A percentile compares a stretch with the other conserved stretches of the same genome.
phyloP scores from a whole-genome alignment of 2,888 invertebrate genomes.

The Drosophila maculinotata region DNA sequence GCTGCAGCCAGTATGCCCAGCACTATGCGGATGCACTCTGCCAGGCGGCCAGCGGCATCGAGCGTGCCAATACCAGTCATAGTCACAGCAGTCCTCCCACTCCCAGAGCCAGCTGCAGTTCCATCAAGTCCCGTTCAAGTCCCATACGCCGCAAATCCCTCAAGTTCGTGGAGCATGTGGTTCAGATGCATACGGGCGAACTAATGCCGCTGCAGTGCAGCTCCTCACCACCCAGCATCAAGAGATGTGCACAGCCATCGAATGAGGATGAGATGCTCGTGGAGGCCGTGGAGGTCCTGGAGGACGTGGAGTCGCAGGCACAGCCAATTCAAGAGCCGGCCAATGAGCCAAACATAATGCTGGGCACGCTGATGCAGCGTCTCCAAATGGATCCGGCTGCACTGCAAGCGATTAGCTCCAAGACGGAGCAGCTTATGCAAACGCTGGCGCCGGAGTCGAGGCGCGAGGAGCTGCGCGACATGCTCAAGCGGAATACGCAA shows the following conservation, averaged over 20 bases:
- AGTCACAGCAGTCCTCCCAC: background rate
- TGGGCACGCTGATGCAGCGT: slow-evolving; percentile 46
- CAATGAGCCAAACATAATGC: slow-evolving; percentile 1
- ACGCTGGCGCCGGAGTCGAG: slow-evolving; percentile 63
- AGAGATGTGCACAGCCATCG: background rate
- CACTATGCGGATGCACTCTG: slow-evolving; percentile 87
- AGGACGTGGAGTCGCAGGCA: background rate
- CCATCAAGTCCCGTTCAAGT: slow-evolving; percentile 1
- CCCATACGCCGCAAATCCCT: slow-evolving; percentile 61
- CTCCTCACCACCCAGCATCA: slow-evolving; percentile 19
- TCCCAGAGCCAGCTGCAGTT: slow-evolving; percentile 23
- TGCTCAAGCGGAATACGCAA: slow-evolving; percentile 69
- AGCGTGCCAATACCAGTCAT: slow-evolving; percentile 84
- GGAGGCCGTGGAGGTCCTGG: slow-evolving; percentile 2
- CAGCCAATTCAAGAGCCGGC: background rate
- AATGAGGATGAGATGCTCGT: slow-evolving; percentile 1
- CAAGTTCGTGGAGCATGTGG: slow-evolving; percentile 72
- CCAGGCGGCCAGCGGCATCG: slow-evolving; percentile 83
- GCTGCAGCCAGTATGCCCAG: slow-evolving; percentile 86
- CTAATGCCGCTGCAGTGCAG: slow-evolving; percentile 32
- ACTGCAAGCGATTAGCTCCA: slow-evolving; percentile 48
- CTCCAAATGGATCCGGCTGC: slow-evolving; percentile 54
- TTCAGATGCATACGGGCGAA: slow-evolving; percentile 57
- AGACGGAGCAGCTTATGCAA: slow-evolving; percentile 71
- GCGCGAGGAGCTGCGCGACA: slow-evolving; percentile 66